Evolutionary conservation across 2,113 vertebrate genomes (phyloP).

Genomic region (Tringa solitaria): DNA sequence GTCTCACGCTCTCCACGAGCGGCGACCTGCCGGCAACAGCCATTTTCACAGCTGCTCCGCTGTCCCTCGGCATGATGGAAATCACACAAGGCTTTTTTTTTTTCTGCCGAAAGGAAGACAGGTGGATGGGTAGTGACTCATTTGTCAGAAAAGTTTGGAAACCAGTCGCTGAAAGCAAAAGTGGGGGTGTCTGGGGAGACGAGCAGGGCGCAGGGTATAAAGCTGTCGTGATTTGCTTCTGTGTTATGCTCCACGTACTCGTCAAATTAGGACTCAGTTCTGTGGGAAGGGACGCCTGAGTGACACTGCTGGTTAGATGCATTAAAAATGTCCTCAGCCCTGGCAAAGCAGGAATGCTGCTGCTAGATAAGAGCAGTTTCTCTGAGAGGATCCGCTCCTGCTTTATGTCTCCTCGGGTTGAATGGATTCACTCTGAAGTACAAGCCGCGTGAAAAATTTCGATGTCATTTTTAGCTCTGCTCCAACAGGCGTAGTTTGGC

Average conservation of each 20-base stretch:
- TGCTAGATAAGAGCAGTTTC: not conserved
- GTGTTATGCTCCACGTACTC: not conserved
- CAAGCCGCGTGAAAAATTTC: not conserved
- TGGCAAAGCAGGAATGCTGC: not conserved
- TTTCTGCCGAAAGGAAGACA: not conserved
- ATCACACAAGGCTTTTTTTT: not conserved
- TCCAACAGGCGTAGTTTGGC: not conserved
- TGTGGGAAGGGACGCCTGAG: not conserved
- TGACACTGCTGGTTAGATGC: not conserved
- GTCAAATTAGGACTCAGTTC: not conserved
- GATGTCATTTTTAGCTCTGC: not conserved
- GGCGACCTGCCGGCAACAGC: not conserved
- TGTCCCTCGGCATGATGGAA: not conserved
- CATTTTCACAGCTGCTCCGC: not conserved
- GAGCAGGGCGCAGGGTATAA: not conserved
- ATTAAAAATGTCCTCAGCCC: not conserved
- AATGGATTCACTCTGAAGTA: not conserved
- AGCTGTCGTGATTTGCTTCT: not conserved
- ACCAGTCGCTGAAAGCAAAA: not conserved
- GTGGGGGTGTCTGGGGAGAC: not conserved
- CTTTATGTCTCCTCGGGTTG: not conserved
- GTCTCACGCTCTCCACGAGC: not conserved
- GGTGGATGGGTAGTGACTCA: not conserved
- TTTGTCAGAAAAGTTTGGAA: constrained; percentile 26
- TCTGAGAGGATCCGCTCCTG: not conserved